Evolutionary conservation across 2,113 vertebrate genomes (phyloP).

Genomic region (Bos indicus): DNA sequence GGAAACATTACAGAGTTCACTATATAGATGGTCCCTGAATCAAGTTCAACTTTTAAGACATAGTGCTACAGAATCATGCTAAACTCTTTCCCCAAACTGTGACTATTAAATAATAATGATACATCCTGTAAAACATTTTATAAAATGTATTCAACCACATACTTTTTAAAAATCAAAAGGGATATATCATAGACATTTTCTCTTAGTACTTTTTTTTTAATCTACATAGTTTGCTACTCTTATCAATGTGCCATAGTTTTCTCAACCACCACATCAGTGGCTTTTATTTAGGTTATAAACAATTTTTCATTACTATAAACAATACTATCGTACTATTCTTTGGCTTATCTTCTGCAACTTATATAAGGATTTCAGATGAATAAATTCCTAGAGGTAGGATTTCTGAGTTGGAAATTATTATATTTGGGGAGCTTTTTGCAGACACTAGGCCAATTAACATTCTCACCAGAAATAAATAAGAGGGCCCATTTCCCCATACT

Average conservation of each 20-base stretch:
- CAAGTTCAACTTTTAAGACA: not conserved
- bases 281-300: not conserved
- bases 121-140: not conserved
- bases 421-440: not conserved
- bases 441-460: not conserved
- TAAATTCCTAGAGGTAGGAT: not conserved
- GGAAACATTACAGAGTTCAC: not conserved
- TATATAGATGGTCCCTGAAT: not conserved
- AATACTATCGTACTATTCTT: not conserved
- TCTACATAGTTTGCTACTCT: not conserved
- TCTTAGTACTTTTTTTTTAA: not conserved
- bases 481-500: not conserved
- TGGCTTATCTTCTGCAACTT: not conserved
- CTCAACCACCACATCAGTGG: not conserved
- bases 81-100: not conserved
- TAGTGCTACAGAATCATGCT: not conserved
- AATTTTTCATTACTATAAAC: not conserved
- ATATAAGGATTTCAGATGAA: not conserved
- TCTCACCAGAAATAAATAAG: not conserved
- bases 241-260: not conserved
- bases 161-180: not conserved
- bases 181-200: not conserved
- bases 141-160: not conserved
- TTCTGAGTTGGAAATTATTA: conserved; percentile 8
- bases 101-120: not conserved